Percentiles rank a stretch among this genome's conserved stretches.
phyloP scores from a whole-genome alignment of 2,113 vertebrate genomes.

The Petrocephalus microphthalmus region DNA sequence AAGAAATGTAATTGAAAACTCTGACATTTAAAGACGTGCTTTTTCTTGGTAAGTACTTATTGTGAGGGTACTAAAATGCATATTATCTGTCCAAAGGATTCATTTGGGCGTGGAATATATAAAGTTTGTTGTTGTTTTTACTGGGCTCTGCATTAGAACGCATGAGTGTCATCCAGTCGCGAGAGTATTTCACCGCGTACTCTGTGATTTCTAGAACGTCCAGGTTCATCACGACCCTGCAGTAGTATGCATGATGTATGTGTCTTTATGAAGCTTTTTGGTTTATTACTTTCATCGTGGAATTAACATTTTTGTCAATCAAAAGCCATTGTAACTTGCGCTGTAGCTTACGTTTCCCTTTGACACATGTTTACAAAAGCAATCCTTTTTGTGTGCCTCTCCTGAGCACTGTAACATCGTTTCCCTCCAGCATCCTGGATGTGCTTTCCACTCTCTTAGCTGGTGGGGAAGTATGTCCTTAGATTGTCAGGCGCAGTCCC shows the following conservation, averaged over 20 bases:
- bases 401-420: too few species aligned
- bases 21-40: background rate
- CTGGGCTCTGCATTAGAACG: background rate
- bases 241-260: background rate
- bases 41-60: conserved; percentile 2
- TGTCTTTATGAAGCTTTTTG: background rate
- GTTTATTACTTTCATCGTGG: background rate
- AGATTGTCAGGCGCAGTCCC: too few species aligned
- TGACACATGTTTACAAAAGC: too few species aligned
- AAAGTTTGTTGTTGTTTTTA: background rate
- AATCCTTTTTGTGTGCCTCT: too few species aligned
- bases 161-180: background rate
- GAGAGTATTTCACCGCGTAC: background rate
- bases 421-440: too few species aligned
- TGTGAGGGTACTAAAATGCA: background rate
- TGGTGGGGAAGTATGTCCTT: too few species aligned
- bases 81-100: background rate
- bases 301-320: background rate
- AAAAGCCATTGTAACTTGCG: background rate
- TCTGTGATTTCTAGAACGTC: background rate
- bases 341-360: too few species aligned
- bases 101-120: background rate
- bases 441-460: too few species aligned
- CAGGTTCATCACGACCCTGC: background rate
- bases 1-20: conserved; percentile 11